Base-by-base conservation (phyloP, 2,797 vertebrate genomes). In the Streptopelia turtur region DNA sequence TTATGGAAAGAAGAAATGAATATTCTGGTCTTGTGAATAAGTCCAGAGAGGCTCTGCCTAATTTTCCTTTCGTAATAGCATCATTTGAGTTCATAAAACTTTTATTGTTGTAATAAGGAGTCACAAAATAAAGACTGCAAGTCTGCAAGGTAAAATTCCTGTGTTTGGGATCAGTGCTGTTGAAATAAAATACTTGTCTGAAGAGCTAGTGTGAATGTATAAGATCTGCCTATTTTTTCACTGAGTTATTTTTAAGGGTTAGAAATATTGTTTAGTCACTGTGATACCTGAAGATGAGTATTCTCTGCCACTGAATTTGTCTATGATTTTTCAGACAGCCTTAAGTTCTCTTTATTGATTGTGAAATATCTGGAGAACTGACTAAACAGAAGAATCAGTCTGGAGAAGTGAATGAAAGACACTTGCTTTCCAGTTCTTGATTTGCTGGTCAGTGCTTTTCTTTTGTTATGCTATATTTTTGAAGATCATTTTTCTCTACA, bases 11-110 rank as follows among this genome's bases (percentile, higher is more conserved):
- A 92, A 75, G 57, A 91, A 92, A 60, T 80, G 63, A 93, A 82
- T 87, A 79, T 81, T 84, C 66, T 74, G 59, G 25, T 80, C 24
- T 92, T 90, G 25, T 94, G 64, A 90, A 33, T 82, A 94, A 82
- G n/a, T 83, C 64, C 64, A 77, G 90, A 77, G 83, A 92, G 57
- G 50, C 72, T 93, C 83, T 90, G 68, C 71, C 82, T 89, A 83
- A 83, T 96, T 96, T 90, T 96, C 64, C 57, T 75, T 87, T 84
- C 83, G 77, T 95, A 94, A 94, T 83, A 90, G 81, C 37, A 1
- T 89, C 74, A 93, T 94, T 94, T 93, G 10, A 70, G 90, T 90
- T 84, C 86, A 87, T 95, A 78, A 95, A 92, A 94, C 25, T 96
- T 95, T 87, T 80, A 87, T 91, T 89, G 79, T 71, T 80, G 13